Evolutionary conservation across 2,797 vertebrate genomes (phyloP).

Genomic region (Loris lydekkerianus): DNA sequence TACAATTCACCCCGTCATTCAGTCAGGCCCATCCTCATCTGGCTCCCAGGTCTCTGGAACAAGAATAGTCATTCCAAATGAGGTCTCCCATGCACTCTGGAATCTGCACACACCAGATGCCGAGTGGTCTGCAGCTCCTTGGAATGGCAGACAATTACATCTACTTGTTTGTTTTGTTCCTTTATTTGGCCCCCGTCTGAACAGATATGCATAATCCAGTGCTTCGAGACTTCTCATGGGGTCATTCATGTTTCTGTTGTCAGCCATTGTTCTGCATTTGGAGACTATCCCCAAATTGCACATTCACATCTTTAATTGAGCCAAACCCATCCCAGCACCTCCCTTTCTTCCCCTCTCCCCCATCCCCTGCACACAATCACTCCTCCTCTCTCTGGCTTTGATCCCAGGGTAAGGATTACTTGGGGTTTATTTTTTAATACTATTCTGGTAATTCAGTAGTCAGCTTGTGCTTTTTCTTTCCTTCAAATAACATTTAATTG

Average conservation of each 20-base stretch:
- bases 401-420: constrained; percentile 69
- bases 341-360: not conserved
- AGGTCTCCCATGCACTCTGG: constrained; percentile 12
- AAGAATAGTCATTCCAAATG: constrained; percentile 41
- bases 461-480: constrained; percentile 55
- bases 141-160: constrained; percentile 57
- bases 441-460: constrained; percentile 73
- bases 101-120: constrained; percentile 61
- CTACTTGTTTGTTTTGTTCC: constrained; percentile 70
- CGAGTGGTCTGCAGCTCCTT: not conserved
- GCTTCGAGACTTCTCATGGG: constrained; percentile 56
- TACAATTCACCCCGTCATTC: not conserved
- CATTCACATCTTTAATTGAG: constrained; percentile 63
- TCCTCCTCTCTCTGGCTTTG: constrained; percentile 70
- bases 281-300: constrained; percentile 65
- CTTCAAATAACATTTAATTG: constrained; percentile 76
- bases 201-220: constrained; percentile 52
- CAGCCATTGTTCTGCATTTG: constrained; percentile 66
- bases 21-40: constrained; percentile 16
- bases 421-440: constrained; percentile 67
- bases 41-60: constrained; percentile 68
- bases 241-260: constrained; percentile 49
- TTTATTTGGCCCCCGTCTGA: constrained; percentile 59
- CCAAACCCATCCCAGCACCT: not conserved
- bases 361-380: not conserved